Evolutionary conservation across 2,113 vertebrate genomes (phyloP), one percentile per base, ranked within the genome.

Genomic region (Edolisoma coerulescens): DNA sequence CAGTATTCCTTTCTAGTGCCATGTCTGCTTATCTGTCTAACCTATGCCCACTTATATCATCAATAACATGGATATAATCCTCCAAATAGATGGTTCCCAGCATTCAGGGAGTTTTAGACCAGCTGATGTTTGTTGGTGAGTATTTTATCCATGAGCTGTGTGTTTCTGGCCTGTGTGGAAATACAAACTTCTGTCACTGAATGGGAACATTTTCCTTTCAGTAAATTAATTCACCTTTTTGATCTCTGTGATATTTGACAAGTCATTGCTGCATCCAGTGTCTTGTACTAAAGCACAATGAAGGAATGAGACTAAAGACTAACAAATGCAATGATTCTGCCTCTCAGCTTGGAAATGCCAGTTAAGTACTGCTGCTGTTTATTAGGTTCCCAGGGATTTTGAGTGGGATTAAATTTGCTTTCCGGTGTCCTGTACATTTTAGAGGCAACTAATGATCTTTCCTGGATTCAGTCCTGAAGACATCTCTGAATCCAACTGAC

Each of bases 361-460:
- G 50, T 89, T 95, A 93, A 96, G 95, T 92, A 95, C 78, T 45
- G 23, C 68, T 81, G 71, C 13, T 93, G 59, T 89, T 95, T 95
- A 67, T 95, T 95, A 81, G 42, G 64, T 92, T 97, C 68, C 60
- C 71, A 84, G 1, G 3, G 71, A 96, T 74, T 92, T 70, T 94
- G 84, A 89, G 83, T 93, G 64, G 88, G 77, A 90, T 95, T 94
- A 75, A 44, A 92, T 87, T 94, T 91, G n/a, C 64, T 87, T 92
- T 84, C 33, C 5, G 19, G 8, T 75, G 59, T 65, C 84, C 15
- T 45, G 30, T 86, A 22, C 19, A 59, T 84, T 35, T 91, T 86
- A 78, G 32, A 83, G 70, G 22, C 53, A 89, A 13, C 15, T 89
- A 86, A 60, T 77, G 80, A 42, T 86, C 37, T 85, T 85, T 75